Evolutionary conservation across 1,140 invertebrate species (phyloP).

Genomic region (Steinernema feltiae): DNA sequence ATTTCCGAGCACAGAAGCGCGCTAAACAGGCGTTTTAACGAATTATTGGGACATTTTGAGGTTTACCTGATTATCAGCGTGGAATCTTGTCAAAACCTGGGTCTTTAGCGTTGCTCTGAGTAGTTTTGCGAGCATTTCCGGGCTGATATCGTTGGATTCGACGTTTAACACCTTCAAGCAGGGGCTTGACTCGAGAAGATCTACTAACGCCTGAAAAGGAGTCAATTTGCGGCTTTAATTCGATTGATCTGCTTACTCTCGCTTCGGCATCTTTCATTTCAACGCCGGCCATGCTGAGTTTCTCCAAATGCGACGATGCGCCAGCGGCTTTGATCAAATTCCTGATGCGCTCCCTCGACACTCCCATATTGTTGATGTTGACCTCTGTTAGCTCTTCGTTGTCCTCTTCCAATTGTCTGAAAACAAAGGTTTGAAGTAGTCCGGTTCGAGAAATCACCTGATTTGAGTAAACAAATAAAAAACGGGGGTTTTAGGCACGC

Average conservation of each 20-base stretch:
- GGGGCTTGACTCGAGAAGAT: slow-evolving; percentile 44
- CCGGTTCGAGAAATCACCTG: background rate
- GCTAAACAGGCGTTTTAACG: too few relatives aligned
- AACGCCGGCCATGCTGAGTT: slow-evolving; percentile 83
- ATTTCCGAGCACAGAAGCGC: slow-evolving; percentile 54
- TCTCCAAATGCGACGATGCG: slow-evolving; percentile 82
- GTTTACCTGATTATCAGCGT: slow-evolving; percentile 56
- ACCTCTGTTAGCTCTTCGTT: slow-evolving; percentile 78
- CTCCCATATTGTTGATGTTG: slow-evolving; percentile 96
- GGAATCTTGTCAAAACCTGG: slow-evolving; percentile 54
- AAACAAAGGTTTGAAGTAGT: slow-evolving; percentile 14
- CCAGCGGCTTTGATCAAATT: slow-evolving; percentile 79
- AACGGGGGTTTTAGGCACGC: too few relatives aligned
- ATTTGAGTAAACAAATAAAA: slow-evolving; percentile 3
- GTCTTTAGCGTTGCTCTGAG: slow-evolving; percentile 50
- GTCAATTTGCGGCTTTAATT: slow-evolving; percentile 10
- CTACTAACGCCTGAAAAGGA: slow-evolving; percentile 49
- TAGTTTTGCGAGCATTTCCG: slow-evolving; percentile 54
- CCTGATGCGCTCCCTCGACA: slow-evolving; percentile 88
- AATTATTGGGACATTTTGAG: slow-evolving; percentile 33
- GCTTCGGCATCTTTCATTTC: slow-evolving; percentile 81
- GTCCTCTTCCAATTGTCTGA: slow-evolving; percentile 66
- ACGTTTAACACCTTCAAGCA: slow-evolving; percentile 53
- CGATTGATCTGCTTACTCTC: slow-evolving; percentile 59
- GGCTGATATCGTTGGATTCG: slow-evolving; percentile 55